These are phyloP conservation scores for Zonitis immaculata DNA, from an alignment of 2,888 invertebrate species.

Conservation along the genomic window DNA sequence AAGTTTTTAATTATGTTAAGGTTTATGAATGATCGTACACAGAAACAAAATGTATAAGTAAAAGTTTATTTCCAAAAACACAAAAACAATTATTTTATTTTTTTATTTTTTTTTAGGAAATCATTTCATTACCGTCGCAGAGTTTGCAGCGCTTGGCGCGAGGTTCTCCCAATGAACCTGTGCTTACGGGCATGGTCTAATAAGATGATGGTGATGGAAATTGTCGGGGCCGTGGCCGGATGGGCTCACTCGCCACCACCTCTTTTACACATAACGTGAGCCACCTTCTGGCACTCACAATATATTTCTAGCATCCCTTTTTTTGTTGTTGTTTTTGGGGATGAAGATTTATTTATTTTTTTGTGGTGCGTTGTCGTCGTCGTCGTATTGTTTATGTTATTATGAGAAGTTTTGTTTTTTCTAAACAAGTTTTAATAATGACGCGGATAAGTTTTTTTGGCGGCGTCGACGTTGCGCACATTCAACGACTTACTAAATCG, in stretches of 20 bases:
- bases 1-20: conserved; percentile 3
- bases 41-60: conserved; percentile 9
- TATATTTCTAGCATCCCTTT: conserved; percentile 17
- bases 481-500: conserved; percentile 31
- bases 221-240: conserved; percentile 37
- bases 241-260: conserved; percentile 27
- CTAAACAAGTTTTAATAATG: conserved; percentile 12
- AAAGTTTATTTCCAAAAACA: conserved; percentile 9
- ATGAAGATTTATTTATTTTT: conserved; percentile 7
- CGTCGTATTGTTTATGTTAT: background rate
- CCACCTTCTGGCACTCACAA: conserved; percentile 19
- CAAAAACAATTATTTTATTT: background rate
- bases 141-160: conserved; percentile 89
- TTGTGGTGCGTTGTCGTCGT: conserved; percentile 6
- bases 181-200: conserved; percentile 59
- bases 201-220: conserved; percentile 32
- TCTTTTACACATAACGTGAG: conserved; percentile 14
- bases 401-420: conserved; percentile 6
- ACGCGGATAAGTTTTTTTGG: conserved; percentile 16
- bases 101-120: background rate
- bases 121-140: conserved; percentile 69
- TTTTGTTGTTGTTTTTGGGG: conserved; percentile 7
- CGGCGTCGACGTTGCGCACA: conserved; percentile 26
- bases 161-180: conserved; percentile 64
- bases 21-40: background rate